phyloP scores from a whole-genome alignment of 92 coral and sea anemone genomes.

The Chrysogorgia sp. region DNA sequence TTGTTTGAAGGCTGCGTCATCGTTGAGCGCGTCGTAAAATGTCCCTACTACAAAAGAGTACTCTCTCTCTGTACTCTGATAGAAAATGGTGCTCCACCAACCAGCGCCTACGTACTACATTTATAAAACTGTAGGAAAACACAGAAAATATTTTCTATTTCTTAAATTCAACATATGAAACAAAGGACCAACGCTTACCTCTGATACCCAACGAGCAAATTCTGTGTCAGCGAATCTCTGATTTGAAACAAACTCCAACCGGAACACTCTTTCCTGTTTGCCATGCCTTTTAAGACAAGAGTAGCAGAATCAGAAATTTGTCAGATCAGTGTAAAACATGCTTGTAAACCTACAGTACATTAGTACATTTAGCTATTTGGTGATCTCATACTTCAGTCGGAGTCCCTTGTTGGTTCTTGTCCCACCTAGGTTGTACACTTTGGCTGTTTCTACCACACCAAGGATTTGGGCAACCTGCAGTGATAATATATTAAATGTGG shows the following conservation, averaged over 20 bases:
- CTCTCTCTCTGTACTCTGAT: too few relatives aligned
- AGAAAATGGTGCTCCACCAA: too few relatives aligned
- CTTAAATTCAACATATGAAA: too few relatives aligned
- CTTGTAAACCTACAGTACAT: too few relatives aligned
- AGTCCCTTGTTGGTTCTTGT: conserved; percentile 98
- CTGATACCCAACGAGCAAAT: conserved; percentile 85
- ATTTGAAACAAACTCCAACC: conserved; percentile 98
- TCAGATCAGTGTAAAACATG: too few relatives aligned
- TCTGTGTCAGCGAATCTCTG: conserved; percentile 90
- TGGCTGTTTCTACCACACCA: conserved; percentile 97
- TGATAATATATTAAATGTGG: neutral
- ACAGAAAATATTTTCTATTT: too few relatives aligned
- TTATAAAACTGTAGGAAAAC: neutral
- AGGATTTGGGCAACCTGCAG: conserved; percentile 87
- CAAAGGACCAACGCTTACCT: conserved; percentile 50
- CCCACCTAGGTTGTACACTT: conserved; percentile 78
- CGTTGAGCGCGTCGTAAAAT: too few relatives aligned
- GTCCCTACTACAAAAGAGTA: too few relatives aligned
- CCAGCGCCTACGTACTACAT: too few relatives aligned
- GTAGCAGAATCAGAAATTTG: neutral
- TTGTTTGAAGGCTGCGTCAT: too few relatives aligned
- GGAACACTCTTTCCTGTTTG: conserved; percentile 87
- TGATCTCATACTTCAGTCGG: conserved; percentile 69
- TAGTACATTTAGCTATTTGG: neutral
- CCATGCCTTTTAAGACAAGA: conserved; percentile 71